phyloP scores from a whole-genome alignment of 2,113 vertebrate species.

The Rhea pennata region DNA sequence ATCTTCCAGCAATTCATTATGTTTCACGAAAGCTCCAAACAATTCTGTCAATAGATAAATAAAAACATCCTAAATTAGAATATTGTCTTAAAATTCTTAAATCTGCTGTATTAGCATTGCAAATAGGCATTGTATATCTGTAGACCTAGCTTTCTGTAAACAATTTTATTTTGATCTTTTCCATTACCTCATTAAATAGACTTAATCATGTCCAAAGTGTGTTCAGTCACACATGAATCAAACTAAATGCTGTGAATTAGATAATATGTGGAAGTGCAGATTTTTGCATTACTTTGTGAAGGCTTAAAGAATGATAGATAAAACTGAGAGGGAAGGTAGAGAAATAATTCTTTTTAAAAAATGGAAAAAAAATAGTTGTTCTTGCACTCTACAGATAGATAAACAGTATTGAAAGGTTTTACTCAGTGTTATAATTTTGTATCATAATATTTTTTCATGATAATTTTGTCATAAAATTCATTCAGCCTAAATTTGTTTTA shows the following conservation, averaged over 20 bases:
- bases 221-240: background rate
- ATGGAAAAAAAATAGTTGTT: background rate
- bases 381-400: background rate
- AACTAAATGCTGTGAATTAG: background rate
- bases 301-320: background rate
- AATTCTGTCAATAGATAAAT: background rate
- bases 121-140: background rate
- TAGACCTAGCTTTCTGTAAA: background rate
- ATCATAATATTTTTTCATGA: background rate
- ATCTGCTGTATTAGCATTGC: background rate
- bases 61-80: background rate
- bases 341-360: background rate
- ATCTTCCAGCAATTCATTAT: background rate
- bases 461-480: background rate
- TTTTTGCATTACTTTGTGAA: background rate
- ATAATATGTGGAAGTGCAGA: background rate
- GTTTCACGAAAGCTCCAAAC: background rate
- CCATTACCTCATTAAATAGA: background rate
- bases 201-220: background rate
- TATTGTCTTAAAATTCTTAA: background rate
- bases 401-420: background rate
- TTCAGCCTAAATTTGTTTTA: background rate
- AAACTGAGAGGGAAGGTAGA: background rate
- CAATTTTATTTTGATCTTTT: background rate
- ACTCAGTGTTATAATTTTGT: background rate